Evolutionary conservation across 1,140 invertebrate genomes (phyloP), one percentile per base, ranked within the genome.

Genomic region (Pollicipes pollicipes): DNA sequence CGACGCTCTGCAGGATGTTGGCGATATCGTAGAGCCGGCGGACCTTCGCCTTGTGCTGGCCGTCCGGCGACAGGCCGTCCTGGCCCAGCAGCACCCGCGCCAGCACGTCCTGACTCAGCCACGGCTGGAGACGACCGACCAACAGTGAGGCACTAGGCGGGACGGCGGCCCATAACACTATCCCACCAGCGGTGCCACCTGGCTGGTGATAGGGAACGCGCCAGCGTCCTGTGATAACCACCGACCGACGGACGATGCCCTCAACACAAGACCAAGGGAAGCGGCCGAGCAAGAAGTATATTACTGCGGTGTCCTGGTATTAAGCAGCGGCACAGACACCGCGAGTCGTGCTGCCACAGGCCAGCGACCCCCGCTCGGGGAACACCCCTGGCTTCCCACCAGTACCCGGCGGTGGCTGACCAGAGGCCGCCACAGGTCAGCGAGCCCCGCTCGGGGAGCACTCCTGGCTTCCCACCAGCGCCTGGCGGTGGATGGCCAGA

Each of bases 21-120:
- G 88, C 86, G 76, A 89, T 88, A 75, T 89, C 88, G 80, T 89
- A 89, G 3, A 89, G 79, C 72, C 88, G 81, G 72, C 88, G 81
- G 68, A 88, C 85, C 82, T 87, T 87, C 35, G 87, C 84, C 75
- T 84, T 85, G 75, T 82, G 81, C 73, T 82, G 80, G n/a, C 69
- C 70, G 26, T 73, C 68, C 8, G 30, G 30, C 10, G 31, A 24
- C 37, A 79, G 74, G 69, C 77, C 77, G 31, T 75, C 79, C 81
- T 87, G 79, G 35, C 80, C 82, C 71, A 84, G 81, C 6, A 88
- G 80, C 73, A 88, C 83, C 77, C 84, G 83, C 66, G 87, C 86
- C 74, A 87, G 85, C 78, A 87, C 83, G 76, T 88, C 86, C 73
- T 88, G 78, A 78, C 86, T 87, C 31, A 88, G 84, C 45, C 72